Conservation (phyloP, 2,113 vertebrate species). For the Pongo pygmaeus region DNA sequence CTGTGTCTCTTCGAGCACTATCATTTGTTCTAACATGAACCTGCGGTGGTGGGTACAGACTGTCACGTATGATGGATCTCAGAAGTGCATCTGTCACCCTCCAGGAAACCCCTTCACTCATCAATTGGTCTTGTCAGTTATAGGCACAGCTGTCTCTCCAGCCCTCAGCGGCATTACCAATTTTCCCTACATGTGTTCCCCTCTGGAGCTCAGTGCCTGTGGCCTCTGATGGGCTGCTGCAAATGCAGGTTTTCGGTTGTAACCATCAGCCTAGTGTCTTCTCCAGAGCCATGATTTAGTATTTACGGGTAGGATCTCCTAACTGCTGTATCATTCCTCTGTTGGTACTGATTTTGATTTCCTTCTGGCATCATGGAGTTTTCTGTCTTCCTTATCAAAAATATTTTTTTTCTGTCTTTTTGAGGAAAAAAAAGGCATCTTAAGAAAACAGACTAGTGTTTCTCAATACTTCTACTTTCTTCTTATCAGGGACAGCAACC, state of each 20-base stretch:
- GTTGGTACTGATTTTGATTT: background rate
- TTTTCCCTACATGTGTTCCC: background rate
- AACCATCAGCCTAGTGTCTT: background rate
- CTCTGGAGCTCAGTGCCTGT: background rate
- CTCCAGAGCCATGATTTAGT: background rate
- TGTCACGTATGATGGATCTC: conserved; percentile 45
- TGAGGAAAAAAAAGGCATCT: background rate
- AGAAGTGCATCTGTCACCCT: conserved; percentile 55
- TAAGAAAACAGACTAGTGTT: background rate
- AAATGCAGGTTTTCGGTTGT: background rate
- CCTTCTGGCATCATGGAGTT: background rate
- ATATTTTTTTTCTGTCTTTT: background rate
- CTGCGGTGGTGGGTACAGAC: conserved; percentile 41
- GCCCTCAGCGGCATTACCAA: background rate
- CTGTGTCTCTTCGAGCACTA: background rate
- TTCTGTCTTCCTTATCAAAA: background rate
- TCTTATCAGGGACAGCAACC: background rate
- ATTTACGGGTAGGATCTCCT: background rate
- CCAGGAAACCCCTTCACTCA: conserved; percentile 35
- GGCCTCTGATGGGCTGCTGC: background rate
- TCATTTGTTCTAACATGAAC: conserved; percentile 49
- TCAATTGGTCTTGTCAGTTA: conserved; percentile 59
- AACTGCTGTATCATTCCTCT: accelerated
- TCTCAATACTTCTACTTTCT: background rate
- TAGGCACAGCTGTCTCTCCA: background rate